phyloP scores from a whole-genome alignment of 2,797 vertebrate genomes.

The Trachops cirrhosus region DNA sequence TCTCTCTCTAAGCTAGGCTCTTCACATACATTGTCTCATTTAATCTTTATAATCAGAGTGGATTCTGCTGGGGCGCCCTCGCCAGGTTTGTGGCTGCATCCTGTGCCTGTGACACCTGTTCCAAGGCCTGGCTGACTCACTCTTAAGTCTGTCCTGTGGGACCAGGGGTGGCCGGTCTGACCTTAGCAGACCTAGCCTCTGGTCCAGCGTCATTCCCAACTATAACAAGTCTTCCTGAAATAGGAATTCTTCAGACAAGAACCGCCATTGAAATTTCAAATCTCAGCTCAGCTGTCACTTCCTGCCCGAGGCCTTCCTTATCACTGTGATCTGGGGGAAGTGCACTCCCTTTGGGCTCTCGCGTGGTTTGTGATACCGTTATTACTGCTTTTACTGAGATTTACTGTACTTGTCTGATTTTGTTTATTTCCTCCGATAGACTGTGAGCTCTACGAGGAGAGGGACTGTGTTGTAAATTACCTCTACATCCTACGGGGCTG shows the following conservation, averaged over 20 bases:
- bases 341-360: not conserved
- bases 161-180: not conserved
- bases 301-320: not conserved
- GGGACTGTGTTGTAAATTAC: not conserved
- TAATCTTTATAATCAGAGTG: not conserved
- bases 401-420: not conserved
- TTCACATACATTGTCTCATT: not conserved
- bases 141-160: not conserved
- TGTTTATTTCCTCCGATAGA: not conserved
- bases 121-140: not conserved
- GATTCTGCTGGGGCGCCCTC: not conserved
- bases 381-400: not conserved
- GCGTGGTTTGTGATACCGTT: not conserved
- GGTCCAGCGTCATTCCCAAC: not conserved
- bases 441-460: not conserved
- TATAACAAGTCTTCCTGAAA: not conserved
- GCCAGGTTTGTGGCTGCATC: not conserved
- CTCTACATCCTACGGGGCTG: not conserved
- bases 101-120: not conserved
- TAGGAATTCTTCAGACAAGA: not conserved
- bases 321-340: not conserved
- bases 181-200: not conserved
- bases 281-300: not conserved
- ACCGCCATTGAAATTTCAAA: not conserved
- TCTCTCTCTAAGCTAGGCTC: not conserved